These are phyloP conservation scores for Machimus atricapillus DNA, from an alignment of 2,888 invertebrate genomes.

Conservation along the genomic window DNA sequence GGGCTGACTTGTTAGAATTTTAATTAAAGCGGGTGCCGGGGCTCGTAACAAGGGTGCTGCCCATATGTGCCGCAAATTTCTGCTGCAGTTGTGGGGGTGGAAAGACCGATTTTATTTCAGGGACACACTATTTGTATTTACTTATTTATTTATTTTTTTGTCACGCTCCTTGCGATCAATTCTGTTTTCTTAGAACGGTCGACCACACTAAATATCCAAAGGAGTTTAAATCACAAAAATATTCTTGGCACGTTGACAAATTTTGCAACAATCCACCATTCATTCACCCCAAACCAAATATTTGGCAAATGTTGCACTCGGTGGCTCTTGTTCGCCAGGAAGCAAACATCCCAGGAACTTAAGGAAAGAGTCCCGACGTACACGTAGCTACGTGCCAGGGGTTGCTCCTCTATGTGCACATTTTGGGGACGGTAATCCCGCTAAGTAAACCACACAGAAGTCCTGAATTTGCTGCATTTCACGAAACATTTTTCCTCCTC, in stretches of 20 bases:
- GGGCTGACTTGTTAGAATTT: constrained; percentile 24
- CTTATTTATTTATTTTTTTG: not conserved
- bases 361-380: constrained; percentile 13
- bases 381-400: constrained; percentile 28
- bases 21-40: not conserved
- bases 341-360: constrained; percentile 35
- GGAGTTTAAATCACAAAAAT: constrained; percentile 36
- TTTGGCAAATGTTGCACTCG: constrained; percentile 40
- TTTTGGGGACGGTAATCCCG: constrained; percentile 26
- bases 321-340: constrained; percentile 28
- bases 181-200: not conserved
- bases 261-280: constrained; percentile 34
- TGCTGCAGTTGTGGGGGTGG: not conserved
- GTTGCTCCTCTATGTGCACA: constrained; percentile 11
- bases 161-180: constrained; percentile 2
- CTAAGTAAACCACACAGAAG: constrained; percentile 38
- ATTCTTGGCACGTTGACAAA: constrained; percentile 40
- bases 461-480: constrained; percentile 35
- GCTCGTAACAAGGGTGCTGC: not conserved
- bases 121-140: not conserved
- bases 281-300: constrained; percentile 38
- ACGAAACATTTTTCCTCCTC: constrained; percentile 17
- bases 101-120: not conserved
- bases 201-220: constrained; percentile 20
- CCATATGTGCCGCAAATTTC: not conserved